Base-by-base conservation (phyloP, 1,140 invertebrate species). In the Achroia grisella region DNA sequence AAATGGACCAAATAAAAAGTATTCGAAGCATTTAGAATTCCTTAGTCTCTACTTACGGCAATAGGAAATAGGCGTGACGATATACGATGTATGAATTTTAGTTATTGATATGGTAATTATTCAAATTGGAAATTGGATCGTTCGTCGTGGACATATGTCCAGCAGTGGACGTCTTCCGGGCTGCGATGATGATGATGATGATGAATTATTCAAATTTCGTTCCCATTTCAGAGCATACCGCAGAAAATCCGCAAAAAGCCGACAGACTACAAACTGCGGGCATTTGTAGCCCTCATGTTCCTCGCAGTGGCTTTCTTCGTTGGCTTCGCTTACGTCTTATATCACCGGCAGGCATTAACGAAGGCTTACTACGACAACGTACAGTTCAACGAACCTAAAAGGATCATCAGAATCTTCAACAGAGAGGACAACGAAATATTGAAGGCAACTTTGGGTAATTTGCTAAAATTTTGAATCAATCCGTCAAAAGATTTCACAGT, bases 301-400 rank as follows among this genome's bases (percentile, higher is more conserved):
- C 87, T 95, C 0, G 90, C 90, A 10, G 92, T 96, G 4, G 90
- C 93, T 1, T 93, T 95, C 62, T 88, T 95, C 56, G 90, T 96
- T 4, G 92, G 91, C 3, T 94, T 95, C 59, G 93, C 94, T 0
- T 94, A 96, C 54, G 88, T 94, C 5, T 90, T 94, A 30, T 95
- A 96, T 66, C 90, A 93, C 40, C 93, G 93, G 63, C 92, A 95
- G 65, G 90, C 95, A 1, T 74, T 94, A 3, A 91, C 94, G 54
- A 89, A 91, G 63, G 92, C 93, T 0, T 95, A 95, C 75, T 96
- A 95, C 68, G 90, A 94, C 29, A 91, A 90, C 64, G 92, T 95
- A 31, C 91, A 94, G 65, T 95, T 96, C 80, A 94, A 93, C 56
- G 92, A 94, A 51, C 90, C 91, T 4, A 91, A 94, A 59, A 85